A percentile compares a stretch with the other conserved stretches of the same genome.
Conservation (phyloP, 2,113 vertebrate species). For the Psettodes erumei region DNA sequence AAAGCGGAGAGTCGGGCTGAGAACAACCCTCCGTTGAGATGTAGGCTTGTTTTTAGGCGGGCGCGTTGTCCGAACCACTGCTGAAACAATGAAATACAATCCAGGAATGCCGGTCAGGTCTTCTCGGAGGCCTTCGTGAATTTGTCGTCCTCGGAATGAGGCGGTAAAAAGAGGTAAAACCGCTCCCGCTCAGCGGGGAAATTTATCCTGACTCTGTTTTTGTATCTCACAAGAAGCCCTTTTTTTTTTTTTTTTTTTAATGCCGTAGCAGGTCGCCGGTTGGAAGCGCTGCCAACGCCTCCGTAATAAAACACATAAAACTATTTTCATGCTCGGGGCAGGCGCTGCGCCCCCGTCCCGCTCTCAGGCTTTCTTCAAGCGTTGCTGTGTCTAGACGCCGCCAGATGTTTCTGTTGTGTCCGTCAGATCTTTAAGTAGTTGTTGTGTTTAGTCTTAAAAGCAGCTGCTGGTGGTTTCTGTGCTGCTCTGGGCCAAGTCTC, state of each 20-base stretch:
- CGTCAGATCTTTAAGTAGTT: conserved; percentile 65
- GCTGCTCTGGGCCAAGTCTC: neutral
- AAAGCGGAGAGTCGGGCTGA: neutral
- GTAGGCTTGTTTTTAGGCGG: neutral
- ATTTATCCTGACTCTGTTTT: no score
- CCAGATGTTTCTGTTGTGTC: conserved; percentile 73
- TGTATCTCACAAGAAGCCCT: no score
- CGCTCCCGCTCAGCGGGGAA: neutral
- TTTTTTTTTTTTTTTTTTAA: neutral
- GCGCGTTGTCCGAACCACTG: neutral
- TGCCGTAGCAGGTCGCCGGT: neutral
- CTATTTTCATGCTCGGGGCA: neutral
- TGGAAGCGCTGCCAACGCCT: conserved; percentile 8
- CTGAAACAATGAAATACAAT: neutral
- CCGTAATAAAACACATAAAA: conserved; percentile 14
- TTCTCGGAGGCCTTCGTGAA: neutral
- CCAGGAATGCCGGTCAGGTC: neutral
- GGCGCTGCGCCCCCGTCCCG: neutral
- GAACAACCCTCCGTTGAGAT: neutral
- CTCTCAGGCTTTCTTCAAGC: conserved; percentile 27
- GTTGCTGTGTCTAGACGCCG: conserved; percentile 61
- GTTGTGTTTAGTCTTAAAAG: conserved; percentile 65
- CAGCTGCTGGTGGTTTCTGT: conserved; percentile 62
- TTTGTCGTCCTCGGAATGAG: neutral
- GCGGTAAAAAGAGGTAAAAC: neutral